These are phyloP conservation scores for Danaus plexippus DNA, from an alignment of 1,140 invertebrate genomes.

Conservation along the genomic window DNA sequence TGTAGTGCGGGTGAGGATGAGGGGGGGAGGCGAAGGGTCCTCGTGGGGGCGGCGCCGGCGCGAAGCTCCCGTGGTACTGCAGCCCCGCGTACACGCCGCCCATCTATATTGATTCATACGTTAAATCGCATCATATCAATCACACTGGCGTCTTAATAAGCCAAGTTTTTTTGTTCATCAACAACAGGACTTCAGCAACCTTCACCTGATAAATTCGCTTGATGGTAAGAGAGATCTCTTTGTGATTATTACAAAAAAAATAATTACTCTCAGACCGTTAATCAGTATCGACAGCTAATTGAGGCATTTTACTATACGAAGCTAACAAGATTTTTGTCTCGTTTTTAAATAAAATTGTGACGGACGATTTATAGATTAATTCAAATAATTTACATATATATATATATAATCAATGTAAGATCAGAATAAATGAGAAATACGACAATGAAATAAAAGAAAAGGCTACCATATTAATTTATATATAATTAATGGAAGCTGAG, in stretches of 20 bases:
- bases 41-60: constrained; percentile 42
- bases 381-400: constrained; percentile 6
- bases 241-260: constrained; percentile 9
- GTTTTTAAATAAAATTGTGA: constrained; percentile 12
- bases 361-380: neutral
- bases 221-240: neutral
- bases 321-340: constrained; percentile 29
- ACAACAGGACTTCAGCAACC: no score
- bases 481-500: no score
- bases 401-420: constrained; percentile 10
- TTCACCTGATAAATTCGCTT: neutral
- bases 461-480: neutral
- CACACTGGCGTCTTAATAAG: neutral
- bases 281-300: constrained; percentile 33
- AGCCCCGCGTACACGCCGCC: constrained; percentile 58
- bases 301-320: constrained; percentile 23
- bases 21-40: constrained; percentile 58
- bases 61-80: constrained; percentile 47
- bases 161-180: no score
- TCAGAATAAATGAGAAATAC: constrained; percentile 7
- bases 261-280: constrained; percentile 13
- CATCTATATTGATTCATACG: constrained; percentile 33
- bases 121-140: neutral
- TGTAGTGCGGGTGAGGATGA: constrained; percentile 52
- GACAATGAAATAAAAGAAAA: constrained; percentile 10